Conservation (phyloP, 2,113 vertebrate genomes). For the Vombatus ursinus region DNA sequence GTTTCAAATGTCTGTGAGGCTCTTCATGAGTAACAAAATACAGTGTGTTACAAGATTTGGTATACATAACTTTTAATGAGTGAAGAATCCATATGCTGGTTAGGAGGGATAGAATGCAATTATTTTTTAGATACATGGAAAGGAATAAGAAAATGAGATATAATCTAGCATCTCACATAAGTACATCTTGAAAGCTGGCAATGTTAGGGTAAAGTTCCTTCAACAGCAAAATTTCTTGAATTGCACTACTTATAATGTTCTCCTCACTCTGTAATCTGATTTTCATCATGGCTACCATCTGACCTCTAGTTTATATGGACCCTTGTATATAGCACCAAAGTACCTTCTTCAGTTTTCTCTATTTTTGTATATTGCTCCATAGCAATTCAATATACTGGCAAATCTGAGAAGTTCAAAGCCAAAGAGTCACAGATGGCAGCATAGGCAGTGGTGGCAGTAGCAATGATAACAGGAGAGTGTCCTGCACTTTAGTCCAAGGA, state of each 20-base stretch:
- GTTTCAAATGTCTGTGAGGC: too few relatives aligned
- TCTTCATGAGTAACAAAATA: too few relatives aligned
- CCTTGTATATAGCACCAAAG: slow-evolving; percentile 98
- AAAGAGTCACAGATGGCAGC: too few relatives aligned
- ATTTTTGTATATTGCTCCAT: too few relatives aligned
- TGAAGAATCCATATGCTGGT: slow-evolving; percentile 93
- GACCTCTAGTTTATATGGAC: slow-evolving; percentile 87
- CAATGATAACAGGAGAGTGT: too few relatives aligned
- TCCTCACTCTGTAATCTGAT: slow-evolving; percentile 97
- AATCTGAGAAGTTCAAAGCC: too few relatives aligned
- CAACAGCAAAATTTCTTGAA: slow-evolving; percentile 95
- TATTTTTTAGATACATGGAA: slow-evolving; percentile 98
- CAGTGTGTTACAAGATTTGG: slow-evolving; percentile 96
- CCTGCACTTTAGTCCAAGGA: too few relatives aligned
- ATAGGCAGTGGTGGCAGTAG: too few relatives aligned
- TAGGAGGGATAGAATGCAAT: slow-evolving; percentile 94
- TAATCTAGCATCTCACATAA: slow-evolving; percentile 96
- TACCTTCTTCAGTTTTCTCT: slow-evolving; percentile 83
- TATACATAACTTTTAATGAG: slow-evolving; percentile 98
- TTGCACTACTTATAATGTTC: slow-evolving; percentile 96
- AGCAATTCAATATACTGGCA: too few relatives aligned
- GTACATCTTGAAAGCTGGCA: slow-evolving; percentile 95
- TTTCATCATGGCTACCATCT: slow-evolving; percentile 98
- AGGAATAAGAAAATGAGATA: slow-evolving; percentile 98
- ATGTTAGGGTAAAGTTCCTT: slow-evolving; percentile 98